These are phyloP conservation scores for Piprites chloris DNA, from an alignment of 2,113 vertebrate genomes.

Conservation along the genomic window DNA sequence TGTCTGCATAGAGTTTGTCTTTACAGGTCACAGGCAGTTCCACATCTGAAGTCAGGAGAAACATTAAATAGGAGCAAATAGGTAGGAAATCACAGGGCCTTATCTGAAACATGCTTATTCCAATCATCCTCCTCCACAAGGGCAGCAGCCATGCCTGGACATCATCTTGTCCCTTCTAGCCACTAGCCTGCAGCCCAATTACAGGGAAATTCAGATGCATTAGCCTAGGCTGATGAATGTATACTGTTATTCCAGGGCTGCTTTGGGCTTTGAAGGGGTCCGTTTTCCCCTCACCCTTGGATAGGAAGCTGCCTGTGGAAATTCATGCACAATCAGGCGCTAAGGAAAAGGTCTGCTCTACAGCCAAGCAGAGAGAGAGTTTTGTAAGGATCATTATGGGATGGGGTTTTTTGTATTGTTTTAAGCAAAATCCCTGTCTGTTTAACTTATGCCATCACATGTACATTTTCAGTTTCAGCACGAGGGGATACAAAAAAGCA, in stretches of 20 bases:
- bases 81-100: not conserved
- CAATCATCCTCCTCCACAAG: not conserved
- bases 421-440: not conserved
- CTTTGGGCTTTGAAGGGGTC: not conserved
- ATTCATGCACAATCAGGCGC: conserved; percentile 6
- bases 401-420: not conserved
- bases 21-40: not conserved
- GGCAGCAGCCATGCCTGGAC: not conserved
- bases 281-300: not conserved
- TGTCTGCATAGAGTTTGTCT: not conserved
- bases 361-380: not conserved
- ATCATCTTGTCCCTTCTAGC: not conserved
- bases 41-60: not conserved
- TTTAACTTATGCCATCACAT: not conserved
- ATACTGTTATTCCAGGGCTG: not conserved
- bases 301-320: not conserved
- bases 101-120: not conserved
- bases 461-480: conserved; percentile 11
- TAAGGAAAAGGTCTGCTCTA: not conserved
- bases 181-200: not conserved
- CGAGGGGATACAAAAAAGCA: conserved; percentile 26
- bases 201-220: not conserved
- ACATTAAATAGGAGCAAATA: not conserved
- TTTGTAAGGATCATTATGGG: not conserved
- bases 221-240: not conserved